Evolutionary conservation across 1,140 invertebrate species (phyloP), one percentile per base, ranked within the genome.

Genomic region (Aporrectodea caliginosa): DNA sequence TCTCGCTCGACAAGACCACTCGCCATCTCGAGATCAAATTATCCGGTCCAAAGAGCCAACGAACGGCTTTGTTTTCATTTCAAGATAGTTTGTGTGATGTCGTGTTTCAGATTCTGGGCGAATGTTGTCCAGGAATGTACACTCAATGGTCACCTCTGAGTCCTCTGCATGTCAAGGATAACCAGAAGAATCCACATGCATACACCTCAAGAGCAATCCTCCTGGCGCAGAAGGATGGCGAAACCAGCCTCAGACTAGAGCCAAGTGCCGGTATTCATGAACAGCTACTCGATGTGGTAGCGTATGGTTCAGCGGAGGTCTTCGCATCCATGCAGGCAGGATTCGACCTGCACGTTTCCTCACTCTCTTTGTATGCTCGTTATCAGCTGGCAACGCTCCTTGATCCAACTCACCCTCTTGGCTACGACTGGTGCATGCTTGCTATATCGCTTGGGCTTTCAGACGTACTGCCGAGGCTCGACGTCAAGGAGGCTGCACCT

Each of bases 371-470:
- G n/a, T 85, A 90, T 73, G 86, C 90, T 0, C 84, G 90, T 31
- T 88, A 89, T 79, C 81, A 84, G 69, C 81, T 89, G 16, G 91
- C 92, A 75, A 87, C 90, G 33, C 87, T 93, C 76, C 88, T 95
- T 16, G 94, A 95, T 88, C 93, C 93, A 0, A 90, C 92, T 14
- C 93, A 95, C 85, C 90, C 91, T 1, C 91, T 94, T 84, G 94
- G 94, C 14, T 89, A 92, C 81, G 94, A 95, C 85, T 95, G 94
- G 94, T 94, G 93, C 85, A 89, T 95, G 78, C 86, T 95, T 43
- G 93, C 93, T 2, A 91, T 95, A 0, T 90, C 92, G 80, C 87
- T 95, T 32, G 93, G 93, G 30, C 87, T 93, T 73, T 86, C 89
- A 34, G 90, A 91, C 73, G 86, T 88, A 73, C 81, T 92, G 27